A percentile compares a stretch with the other conserved stretches of the same genome.
phyloP scores from a whole-genome alignment of 2,113 vertebrate genomes.

The Prunella himalayana region DNA sequence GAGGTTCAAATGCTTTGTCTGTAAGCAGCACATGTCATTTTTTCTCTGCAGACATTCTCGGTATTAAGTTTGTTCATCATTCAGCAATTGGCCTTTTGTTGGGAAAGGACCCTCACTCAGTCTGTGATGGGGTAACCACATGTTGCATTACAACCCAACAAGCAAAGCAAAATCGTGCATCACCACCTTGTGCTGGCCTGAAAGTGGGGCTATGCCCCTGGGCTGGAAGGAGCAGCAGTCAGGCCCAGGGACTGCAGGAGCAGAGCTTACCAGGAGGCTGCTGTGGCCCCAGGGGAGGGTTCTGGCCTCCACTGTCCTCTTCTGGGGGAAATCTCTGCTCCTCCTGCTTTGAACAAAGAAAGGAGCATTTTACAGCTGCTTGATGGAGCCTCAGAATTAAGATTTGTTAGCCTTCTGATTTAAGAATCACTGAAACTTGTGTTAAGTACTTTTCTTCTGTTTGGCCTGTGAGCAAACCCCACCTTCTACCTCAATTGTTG shows the following conservation, averaged over 20 bases:
- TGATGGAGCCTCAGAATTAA: background rate
- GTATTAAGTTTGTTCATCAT: background rate
- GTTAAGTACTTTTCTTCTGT: background rate
- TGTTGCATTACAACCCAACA: background rate
- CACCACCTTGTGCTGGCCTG: background rate
- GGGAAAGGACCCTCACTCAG: background rate
- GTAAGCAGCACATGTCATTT: background rate
- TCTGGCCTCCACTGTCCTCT: background rate
- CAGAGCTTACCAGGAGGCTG: background rate
- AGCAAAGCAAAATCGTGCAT: background rate
- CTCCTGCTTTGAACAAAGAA: background rate
- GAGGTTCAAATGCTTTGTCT: background rate
- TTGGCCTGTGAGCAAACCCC: background rate
- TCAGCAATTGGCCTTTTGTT: background rate
- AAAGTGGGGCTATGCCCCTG: rapidly evolving
- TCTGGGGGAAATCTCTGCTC: background rate
- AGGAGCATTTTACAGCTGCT: background rate
- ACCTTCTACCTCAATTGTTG: background rate
- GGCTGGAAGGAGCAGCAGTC: background rate
- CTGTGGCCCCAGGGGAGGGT: background rate
- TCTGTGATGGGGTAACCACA: background rate
- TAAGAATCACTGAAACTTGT: background rate
- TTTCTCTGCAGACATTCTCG: background rate
- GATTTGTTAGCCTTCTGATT: background rate
- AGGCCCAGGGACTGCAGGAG: background rate